These are phyloP conservation scores for Podilymbus podiceps DNA, from an alignment of 2,113 vertebrate species.

Conservation along the genomic window DNA sequence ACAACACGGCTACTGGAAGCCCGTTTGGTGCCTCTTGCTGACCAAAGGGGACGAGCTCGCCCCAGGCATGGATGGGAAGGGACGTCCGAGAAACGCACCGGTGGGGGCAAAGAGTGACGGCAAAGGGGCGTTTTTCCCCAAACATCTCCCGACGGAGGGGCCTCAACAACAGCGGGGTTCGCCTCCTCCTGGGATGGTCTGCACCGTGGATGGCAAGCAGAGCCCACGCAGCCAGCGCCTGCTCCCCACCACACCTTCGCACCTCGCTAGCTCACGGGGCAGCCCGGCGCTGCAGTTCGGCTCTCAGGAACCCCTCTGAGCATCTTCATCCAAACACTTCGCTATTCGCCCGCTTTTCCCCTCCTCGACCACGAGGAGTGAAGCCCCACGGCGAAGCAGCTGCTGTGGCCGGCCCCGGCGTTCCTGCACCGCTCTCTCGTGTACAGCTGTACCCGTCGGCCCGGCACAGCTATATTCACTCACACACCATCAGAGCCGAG, in stretches of 20 bases:
- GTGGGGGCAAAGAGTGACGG: not conserved
- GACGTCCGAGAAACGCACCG: not conserved
- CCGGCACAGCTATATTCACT: not conserved
- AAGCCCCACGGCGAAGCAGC: rapidly evolving
- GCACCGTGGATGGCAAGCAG: not conserved
- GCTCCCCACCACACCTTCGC: not conserved
- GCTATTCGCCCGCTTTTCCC: not conserved
- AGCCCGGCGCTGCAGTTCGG: not conserved
- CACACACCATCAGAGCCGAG: not conserved
- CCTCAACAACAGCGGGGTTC: not conserved
- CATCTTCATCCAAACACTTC: not conserved
- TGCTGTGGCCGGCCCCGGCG: rapidly evolving
- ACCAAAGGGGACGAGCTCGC: not conserved
- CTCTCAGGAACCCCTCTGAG: not conserved
- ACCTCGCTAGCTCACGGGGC: not conserved
- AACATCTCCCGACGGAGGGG: not conserved
- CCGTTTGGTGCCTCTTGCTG: not conserved
- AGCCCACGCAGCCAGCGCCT: not conserved
- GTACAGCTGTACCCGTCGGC: not conserved
- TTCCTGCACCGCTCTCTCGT: not conserved
- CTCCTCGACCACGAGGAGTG: not conserved
- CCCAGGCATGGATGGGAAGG: not conserved
- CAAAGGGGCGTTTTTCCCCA: not conserved
- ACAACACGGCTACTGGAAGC: rapidly evolving
- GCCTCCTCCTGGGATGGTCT: not conserved